Conservation (phyloP, 2,888 invertebrate species). For the Diarsia mendica region DNA sequence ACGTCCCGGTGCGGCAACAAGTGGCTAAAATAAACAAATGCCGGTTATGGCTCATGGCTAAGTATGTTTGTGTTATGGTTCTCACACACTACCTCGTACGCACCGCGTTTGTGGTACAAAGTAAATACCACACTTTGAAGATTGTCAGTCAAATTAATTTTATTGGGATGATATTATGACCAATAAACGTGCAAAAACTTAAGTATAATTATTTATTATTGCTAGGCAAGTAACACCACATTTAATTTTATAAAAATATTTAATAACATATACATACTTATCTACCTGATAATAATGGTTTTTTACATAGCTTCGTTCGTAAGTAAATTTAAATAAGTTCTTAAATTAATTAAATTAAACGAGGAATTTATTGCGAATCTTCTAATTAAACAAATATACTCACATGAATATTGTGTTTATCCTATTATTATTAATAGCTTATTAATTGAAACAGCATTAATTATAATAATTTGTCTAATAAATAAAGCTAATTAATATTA, state of each 20-base stretch:
- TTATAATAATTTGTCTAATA: too few relatives aligned
- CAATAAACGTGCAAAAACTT: neutral
- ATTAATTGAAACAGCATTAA: too few relatives aligned
- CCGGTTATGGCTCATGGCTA: conserved; percentile 64
- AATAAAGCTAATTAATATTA: too few relatives aligned
- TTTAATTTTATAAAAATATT: neutral
- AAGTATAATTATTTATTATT: neutral
- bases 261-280: neutral
- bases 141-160: neutral
- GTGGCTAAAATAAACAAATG: conserved; percentile 81
- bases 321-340: too few relatives aligned
- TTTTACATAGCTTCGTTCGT: too few relatives aligned
- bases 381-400: too few relatives aligned
- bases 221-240: neutral
- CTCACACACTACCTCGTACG: conserved; percentile 36
- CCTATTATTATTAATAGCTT: too few relatives aligned
- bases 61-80: conserved; percentile 74
- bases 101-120: neutral
- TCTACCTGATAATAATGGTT: neutral
- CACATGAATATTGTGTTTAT: too few relatives aligned
- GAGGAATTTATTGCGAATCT: too few relatives aligned
- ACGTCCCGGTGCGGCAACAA: conserved; percentile 77
- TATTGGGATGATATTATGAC: neutral
- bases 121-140: neutral
- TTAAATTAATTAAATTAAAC: too few relatives aligned